Base-by-base conservation (phyloP, 2,888 invertebrate species). In the Vanessa cardui region DNA sequence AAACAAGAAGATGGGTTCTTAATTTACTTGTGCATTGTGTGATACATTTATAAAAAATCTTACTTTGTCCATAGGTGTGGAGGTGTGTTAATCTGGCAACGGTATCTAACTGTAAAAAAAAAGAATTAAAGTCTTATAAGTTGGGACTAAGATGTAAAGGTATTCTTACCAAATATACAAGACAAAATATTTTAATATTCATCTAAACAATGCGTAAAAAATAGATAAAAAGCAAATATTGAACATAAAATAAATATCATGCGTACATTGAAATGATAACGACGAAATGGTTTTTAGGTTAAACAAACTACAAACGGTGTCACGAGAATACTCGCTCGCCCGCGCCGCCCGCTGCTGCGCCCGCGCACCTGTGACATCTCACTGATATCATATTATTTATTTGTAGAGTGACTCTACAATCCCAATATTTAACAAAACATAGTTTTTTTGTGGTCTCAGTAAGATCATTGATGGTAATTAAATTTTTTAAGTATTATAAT, bases 231-330 rank as follows among this genome's bases (percentile, higher is more conserved):
- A 16, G 7, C n/a, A 56, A 54, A 56, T 33, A 56, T 56, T 56
- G 6, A 9, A 56, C 49, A 6, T 60, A 26, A 44, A 60, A n/a
- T 20, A 59, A 20, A 58, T 58, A 26, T 18, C 56, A 45, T 49
- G 52, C 21, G 52, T 58, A 46, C 50, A 44, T 20, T 45, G 58
- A 46, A 60, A 63, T 52, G 65, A 62, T 68, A 71, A 66, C 52
- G 52, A 50, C 59, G 58, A 46, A 63, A 71, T 66, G 58, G 47
- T 66, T 72, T 73, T 65, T 68, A 63, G 68, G 72, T 72, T 68
- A 72, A 66, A 54, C 64, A 68, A 66, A 71, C 58, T 56, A 31
- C 58, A 44, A 72, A 64, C 66, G 60, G 62, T 69, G 71, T 73
- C 68, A 66, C 70, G 47, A 64, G 71, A 56, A 60, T 61, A 68